Base-by-base conservation (phyloP, 2,113 vertebrate genomes). In the Platanista minor region DNA sequence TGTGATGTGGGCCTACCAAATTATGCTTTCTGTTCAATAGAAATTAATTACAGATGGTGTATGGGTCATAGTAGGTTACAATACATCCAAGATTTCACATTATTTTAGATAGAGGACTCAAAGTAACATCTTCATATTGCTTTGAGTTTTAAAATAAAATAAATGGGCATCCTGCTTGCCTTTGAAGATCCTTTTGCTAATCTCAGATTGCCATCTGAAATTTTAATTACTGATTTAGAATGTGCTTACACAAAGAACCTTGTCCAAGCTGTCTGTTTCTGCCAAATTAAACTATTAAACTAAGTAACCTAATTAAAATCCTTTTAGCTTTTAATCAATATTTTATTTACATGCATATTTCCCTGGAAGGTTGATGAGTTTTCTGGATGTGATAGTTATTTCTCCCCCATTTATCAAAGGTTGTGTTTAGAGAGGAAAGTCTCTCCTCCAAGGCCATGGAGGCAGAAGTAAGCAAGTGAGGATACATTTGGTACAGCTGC, bases 281-380 rank as follows among this genome's bases (percentile, higher is more conserved):
- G 90, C 97, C 98, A 99, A 98, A 98, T 99, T 98, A 98, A 98
- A 98, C 98, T 98, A 98, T 98, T 98, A 98, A 94, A 98, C 92
- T 97, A 98, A 97, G 95, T 98, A 99, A 98, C 98, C 98, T 97
- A 98, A 99, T 98, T 98, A 99, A 98, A 98, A 98, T 98, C 97
- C 98, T 98, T 98, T 99, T 98, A 98, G 98, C 95, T 98, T 95
- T 97, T 98, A 98, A 98, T 99, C 98, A 98, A 98, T 98, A 98
- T 98, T 98, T 98, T 99, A 99, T 98, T 98, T 98, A 97, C 95
- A 96, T 98, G 98, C 97, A 96, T 99, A 98, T 98, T 98, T 92
- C 96, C 94, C 94, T 39, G 71, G 96, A 85, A 92, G 23, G 64
- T 97, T 98, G 96, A 97, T 98, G 98, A 97, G 54, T 89, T 98